phyloP scores from a whole-genome alignment of 2,797 vertebrate species.

The Clarias laeviceps region DNA sequence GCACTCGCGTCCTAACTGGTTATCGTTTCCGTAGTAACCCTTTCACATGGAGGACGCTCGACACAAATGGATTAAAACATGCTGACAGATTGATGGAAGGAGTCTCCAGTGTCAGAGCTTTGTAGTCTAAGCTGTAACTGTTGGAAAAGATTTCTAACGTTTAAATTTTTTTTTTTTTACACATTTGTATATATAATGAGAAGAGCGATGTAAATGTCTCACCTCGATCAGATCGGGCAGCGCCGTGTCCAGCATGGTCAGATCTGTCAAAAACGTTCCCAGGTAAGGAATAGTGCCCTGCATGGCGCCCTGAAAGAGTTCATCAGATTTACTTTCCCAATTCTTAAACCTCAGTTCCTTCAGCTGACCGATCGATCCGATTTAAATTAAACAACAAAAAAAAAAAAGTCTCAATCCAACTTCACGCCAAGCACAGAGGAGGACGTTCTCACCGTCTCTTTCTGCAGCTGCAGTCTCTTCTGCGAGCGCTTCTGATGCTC shows the following conservation, averaged over 20 bases:
- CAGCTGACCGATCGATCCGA: not conserved
- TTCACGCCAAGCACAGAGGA: not conserved
- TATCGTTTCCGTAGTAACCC: not conserved
- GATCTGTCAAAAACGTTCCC: conserved; percentile 91
- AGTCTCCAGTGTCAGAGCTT: no score
- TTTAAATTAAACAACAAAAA: not conserved
- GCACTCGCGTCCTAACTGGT: not conserved
- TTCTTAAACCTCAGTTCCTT: not conserved
- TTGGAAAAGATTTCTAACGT: no score
- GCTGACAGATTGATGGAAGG: no score
- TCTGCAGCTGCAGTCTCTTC: conserved; percentile 88
- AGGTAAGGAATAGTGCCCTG: conserved; percentile 94
- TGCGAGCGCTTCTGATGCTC: conserved; percentile 94
- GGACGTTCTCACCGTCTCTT: conserved; percentile 81
- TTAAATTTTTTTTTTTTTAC: no score
- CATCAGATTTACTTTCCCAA: not conserved
- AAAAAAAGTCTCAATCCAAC: not conserved
- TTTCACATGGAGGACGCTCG: not conserved
- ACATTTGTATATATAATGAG: no score
- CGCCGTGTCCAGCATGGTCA: conserved; percentile 94
- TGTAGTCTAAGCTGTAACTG: no score
- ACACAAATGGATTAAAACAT: no score
- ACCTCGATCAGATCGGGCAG: conserved; percentile 90
- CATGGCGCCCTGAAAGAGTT: conserved; percentile 84
- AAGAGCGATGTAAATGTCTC: conserved; percentile 33